Evolutionary conservation across 2,888 invertebrate genomes (phyloP).

Genomic region (Tachina lurida): DNA sequence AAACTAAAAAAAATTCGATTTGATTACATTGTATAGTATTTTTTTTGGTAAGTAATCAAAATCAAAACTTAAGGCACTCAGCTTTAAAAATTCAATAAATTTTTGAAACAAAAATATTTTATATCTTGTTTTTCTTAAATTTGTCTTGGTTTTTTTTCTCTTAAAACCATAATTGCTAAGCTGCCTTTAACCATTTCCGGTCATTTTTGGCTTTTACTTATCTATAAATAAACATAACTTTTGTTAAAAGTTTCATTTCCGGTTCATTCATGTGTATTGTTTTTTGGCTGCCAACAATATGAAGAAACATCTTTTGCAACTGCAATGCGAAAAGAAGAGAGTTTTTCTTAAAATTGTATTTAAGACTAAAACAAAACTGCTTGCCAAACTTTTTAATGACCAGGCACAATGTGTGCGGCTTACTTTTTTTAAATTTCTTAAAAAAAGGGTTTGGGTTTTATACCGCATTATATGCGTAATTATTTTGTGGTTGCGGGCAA

Average conservation of each 20-base stretch:
- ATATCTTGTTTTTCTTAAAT: background rate
- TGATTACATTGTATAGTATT: background rate
- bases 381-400: slow-evolving; percentile 56
- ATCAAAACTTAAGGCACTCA: slow-evolving; percentile 10
- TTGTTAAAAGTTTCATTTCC: slow-evolving; percentile 55
- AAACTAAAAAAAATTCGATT: slow-evolving; percentile 11
- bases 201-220: slow-evolving; percentile 33
- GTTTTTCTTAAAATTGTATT: slow-evolving; percentile 3
- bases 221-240: slow-evolving; percentile 3
- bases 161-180: slow-evolving; percentile 34
- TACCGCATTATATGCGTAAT: background rate
- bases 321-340: background rate
- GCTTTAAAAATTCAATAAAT: slow-evolving; percentile 13
- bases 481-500: background rate
- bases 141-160: background rate
- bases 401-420: slow-evolving; percentile 34
- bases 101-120: background rate
- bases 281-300: slow-evolving; percentile 36
- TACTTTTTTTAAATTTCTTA: background rate
- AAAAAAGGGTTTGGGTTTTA: background rate
- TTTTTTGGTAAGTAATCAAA: slow-evolving; percentile 16
- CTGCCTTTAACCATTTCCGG: slow-evolving; percentile 56
- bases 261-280: slow-evolving; percentile 45
- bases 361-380: slow-evolving; percentile 25
- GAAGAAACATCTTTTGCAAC: slow-evolving; percentile 23